phyloP scores from a whole-genome alignment of 92 coral and sea anemone genomes.

The Meandrina meandrites region DNA sequence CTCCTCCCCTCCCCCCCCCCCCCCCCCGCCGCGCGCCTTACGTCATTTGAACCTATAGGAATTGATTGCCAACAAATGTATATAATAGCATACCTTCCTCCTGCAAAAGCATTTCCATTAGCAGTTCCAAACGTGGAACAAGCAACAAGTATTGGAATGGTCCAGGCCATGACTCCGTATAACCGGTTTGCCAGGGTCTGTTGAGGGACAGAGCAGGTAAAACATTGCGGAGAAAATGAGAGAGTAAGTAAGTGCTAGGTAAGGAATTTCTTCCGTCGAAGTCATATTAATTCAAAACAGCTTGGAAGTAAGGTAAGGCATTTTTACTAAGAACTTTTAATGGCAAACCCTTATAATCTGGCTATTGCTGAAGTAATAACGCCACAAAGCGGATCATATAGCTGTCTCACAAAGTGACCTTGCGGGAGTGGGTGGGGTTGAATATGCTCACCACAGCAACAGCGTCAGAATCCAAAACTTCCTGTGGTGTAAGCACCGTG shows the following conservation, averaged over 20 bases:
- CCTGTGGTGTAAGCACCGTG: constrained; percentile 68
- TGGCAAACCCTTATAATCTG: too few relatives aligned
- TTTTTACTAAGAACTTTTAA: too few relatives aligned
- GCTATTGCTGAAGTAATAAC: too few relatives aligned
- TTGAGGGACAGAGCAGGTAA: background rate
- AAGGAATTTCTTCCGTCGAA: background rate
- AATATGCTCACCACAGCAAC: constrained; percentile 76
- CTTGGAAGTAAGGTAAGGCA: too few relatives aligned
- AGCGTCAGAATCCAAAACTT: constrained; percentile 65
- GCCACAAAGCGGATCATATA: too few relatives aligned
- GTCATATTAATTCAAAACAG: background rate
- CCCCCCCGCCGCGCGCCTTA: too few relatives aligned
- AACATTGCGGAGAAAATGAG: background rate
- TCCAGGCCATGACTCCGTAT: constrained; percentile 92
- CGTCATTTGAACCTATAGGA: too few relatives aligned
- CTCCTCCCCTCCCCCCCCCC: too few relatives aligned
- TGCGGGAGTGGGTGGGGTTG: too few relatives aligned
- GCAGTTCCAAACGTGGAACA: constrained; percentile 90
- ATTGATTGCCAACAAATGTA: too few relatives aligned
- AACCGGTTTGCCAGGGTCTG: constrained; percentile 74
- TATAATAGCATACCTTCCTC: constrained; percentile 63
- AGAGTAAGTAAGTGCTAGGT: background rate
- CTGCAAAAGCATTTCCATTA: constrained; percentile 72
- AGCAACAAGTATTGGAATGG: constrained; percentile 80
- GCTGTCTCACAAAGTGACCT: too few relatives aligned